Conservation (phyloP, 1,140 invertebrate genomes). For the Tyrophagus putrescentiae region DNA sequence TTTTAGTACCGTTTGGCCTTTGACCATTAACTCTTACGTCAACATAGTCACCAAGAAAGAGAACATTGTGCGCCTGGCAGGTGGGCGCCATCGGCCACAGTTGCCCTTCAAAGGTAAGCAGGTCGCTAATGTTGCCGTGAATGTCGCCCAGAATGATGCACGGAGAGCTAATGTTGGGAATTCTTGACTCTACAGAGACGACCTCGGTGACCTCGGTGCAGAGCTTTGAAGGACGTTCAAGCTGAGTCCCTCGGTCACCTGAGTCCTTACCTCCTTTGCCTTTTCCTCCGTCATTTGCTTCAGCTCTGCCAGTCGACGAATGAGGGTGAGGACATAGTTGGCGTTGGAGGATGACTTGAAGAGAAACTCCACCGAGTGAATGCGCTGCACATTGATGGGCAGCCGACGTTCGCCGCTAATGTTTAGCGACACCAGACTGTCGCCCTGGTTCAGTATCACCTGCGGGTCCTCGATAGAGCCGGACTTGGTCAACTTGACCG, state of each 20-base stretch:
- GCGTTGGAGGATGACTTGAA: background rate
- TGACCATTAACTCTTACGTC: constrained; percentile 44
- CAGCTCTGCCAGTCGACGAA: background rate
- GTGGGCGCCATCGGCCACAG: constrained; percentile 43
- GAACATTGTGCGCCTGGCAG: constrained; percentile 42
- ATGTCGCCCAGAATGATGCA: constrained; percentile 42
- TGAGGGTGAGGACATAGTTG: background rate
- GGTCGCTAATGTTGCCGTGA: constrained; percentile 45
- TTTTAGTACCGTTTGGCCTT: too few relatives aligned
- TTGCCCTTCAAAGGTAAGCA: constrained; percentile 45
- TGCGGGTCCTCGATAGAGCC: background rate
- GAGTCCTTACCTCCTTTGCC: background rate
- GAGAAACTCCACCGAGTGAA: background rate
- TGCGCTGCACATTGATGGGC: background rate
- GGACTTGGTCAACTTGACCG: constrained; percentile 2
- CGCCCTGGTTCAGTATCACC: too few relatives aligned
- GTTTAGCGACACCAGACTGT: background rate
- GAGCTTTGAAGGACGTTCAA: constrained; percentile 19
- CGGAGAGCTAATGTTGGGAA: constrained; percentile 37
- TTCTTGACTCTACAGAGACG: constrained; percentile 27
- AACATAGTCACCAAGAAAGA: constrained; percentile 53
- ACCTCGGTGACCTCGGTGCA: constrained; percentile 29
- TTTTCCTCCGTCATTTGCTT: constrained; percentile 19
- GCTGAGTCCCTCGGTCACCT: background rate
- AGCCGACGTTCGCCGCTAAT: too few relatives aligned